These are phyloP conservation scores for roundworm (Caenorhabditis elegans) DNA, from an alignment of 1,140 invertebrate species.

Conservation along the genomic window WBcel235 BX284605.5:20055501-20056000, in stretches of 20 bases:
- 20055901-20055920: too few relatives aligned
- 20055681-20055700: not conserved
- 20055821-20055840: not conserved
- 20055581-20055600: too few relatives aligned
- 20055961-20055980: too few relatives aligned
- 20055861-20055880: not conserved
- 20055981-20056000: too few relatives aligned
- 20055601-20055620: too few relatives aligned
- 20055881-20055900: not conserved
- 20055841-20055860: not conserved
- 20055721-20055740: not conserved
- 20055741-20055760: not conserved
- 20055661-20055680: not conserved
- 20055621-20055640: not conserved
- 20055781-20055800: not conserved
- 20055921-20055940: too few relatives aligned
- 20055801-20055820: not conserved
- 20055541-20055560: too few relatives aligned
- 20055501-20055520: too few relatives aligned
- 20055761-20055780: conserved; percentile 11
- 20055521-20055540: too few relatives aligned
- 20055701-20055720: not conserved
- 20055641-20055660: not conserved
- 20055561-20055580: too few relatives aligned
- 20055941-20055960: too few relatives aligned